Conservation (phyloP, 2,113 vertebrate species). For the Aegithalos caudatus region DNA sequence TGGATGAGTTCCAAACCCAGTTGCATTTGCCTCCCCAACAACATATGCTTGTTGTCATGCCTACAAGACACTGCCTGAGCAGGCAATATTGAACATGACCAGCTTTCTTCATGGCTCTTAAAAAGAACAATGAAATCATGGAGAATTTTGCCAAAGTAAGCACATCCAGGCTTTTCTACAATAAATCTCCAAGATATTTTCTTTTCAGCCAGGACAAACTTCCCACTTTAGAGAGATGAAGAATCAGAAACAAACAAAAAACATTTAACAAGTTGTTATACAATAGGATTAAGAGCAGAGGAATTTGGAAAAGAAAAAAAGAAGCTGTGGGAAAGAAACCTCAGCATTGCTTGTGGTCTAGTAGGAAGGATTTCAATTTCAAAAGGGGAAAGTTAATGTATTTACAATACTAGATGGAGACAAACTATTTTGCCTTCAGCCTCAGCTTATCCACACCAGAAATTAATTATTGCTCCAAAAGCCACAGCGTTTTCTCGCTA, state of each 20-base stretch:
- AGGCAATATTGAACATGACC: background rate
- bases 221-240: background rate
- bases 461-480: conserved; percentile 61
- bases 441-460: conserved; percentile 59
- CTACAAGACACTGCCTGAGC: conserved; percentile 6
- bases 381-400: conserved; percentile 12
- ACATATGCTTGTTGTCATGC: conserved; percentile 32
- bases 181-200: background rate
- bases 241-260: background rate
- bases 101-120: background rate
- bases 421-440: conserved; percentile 55
- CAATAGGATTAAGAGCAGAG: background rate
- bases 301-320: background rate
- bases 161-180: background rate
- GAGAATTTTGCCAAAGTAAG: conserved; percentile 6
- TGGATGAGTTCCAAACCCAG: background rate
- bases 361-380: background rate
- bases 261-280: background rate
- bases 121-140: background rate
- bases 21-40: background rate
- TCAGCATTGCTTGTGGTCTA: background rate
- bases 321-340: background rate
- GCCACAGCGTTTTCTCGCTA: conserved; percentile 52
- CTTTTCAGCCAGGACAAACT: background rate
- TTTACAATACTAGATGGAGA: conserved; percentile 43